Base-by-base conservation (phyloP, 2,888 invertebrate species). In the Trissonchulus sp. region DNA sequence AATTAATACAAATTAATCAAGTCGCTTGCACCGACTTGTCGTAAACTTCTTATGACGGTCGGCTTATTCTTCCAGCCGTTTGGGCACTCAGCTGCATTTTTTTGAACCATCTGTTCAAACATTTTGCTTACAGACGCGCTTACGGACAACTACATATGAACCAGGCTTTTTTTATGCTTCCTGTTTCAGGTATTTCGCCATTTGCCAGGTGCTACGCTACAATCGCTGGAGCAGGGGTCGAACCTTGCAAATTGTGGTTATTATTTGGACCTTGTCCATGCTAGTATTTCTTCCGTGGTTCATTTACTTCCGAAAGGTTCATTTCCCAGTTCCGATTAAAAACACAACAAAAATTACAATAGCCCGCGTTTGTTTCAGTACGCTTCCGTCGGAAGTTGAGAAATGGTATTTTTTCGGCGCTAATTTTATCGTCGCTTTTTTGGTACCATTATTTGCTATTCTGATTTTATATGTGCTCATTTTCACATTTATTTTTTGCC, bases 401-500 rank as follows among this genome's bases (percentile, higher is more conserved):
- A 23, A 69, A 69, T 69, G 34, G 30, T 75, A 30, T 82, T 82
- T 75, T 78, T 77, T 78, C 75, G 74, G 79, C 3, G 80, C 83
- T 63, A 83, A 83, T 75, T 78, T 83, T 18, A 35, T 81, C 18
- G 75, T 83, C 28, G 83, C 83, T 2, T 83, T 83, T 74, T 77
- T 83, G 23, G 78, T 83, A 37, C 83, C 83, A 3, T 80, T 83
- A 73, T 72, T 80, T 1, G 77, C 83, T 38, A 83, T 83, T 74
- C 80, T 78, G 30, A 79, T 81, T 36, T 79, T 78, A 28, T 83
- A 83, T 76, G 38, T 18, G 30, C 30, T 36, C 68, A 77, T 77
- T 3, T 76, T 77, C 63, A 75, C 93, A 88, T 78, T 79, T 69
- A 83, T 83, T 33, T 83, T 84, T 77, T 28, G 36, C 36, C n/a